Evolutionary conservation across 64 coral and sea anemone genomes (phyloP), one percentile per base, ranked within the genome.

Genomic region (Astreopora myriophthalma): DNA sequence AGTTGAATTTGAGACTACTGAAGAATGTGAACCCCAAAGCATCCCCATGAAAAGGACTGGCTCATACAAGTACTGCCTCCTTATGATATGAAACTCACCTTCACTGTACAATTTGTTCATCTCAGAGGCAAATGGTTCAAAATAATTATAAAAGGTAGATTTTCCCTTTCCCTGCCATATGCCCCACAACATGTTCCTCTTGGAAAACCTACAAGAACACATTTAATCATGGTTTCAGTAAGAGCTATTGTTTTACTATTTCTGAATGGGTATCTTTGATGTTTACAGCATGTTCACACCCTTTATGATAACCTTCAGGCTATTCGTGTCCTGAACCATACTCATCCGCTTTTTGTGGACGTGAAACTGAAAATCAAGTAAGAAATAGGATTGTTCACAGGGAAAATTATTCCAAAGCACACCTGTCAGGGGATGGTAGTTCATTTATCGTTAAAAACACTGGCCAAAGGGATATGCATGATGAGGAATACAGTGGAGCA

Each of bases 381-480:
- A 8, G 3, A 4, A 4, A 42, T 4, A 42, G 8, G 39, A 42
- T 42, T 42, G 6, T 44, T 8, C 1, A 44, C 40, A 44, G 11
- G 40, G 51, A 13, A 55, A 16, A 55, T 16, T 19, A 55, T 55
- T 55, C 3, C 8, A 16, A 16, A 55, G 51, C 2, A 23, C 55
- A 79, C 75, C 46, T 49, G n/a, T 79, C 42, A 30, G 40, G 24
- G 55, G 75, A 55, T 46, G 88, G 75, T 28, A 90, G 74, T 28
- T 80, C 74, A 79, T 86, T 94, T 8, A 89, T 51, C 2, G 92
- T 86, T 5, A 94, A 69, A 35, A 89, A 94, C 20, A 94, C 86
- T 62, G 92, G 85, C 78, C 92, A 89, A 19, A 94, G 34, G 44
- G 40, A 81, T 34, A 88, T 65, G 27, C 51, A 71, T 29, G 82